phyloP scores from a whole-genome alignment of 2,888 invertebrate species.

The Euproctis similis region DNA sequence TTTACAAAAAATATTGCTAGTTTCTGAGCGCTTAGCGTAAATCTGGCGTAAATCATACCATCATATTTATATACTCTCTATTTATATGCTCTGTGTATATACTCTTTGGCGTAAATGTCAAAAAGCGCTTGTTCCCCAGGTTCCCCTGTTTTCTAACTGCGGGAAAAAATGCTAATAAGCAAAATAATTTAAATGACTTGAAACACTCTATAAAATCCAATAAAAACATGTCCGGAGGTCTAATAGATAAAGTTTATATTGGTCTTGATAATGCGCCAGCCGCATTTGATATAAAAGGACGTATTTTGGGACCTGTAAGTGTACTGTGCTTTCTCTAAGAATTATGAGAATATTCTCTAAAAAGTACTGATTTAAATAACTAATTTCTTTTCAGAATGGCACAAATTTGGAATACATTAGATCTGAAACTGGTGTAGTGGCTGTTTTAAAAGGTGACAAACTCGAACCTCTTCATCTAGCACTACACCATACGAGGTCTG shows the following conservation, averaged over 20 bases:
- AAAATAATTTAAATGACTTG: conserved; percentile 30
- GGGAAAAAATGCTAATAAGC: conserved; percentile 44
- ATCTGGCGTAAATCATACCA: too few relatives aligned
- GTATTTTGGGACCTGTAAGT: conserved; percentile 80
- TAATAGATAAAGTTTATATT: conserved; percentile 83
- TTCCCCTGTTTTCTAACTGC: too few relatives aligned
- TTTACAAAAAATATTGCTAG: too few relatives aligned
- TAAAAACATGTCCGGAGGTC: conserved; percentile 61
- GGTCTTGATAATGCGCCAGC: conserved; percentile 86
- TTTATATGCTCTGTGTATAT: too few relatives aligned
- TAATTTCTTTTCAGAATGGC: conserved; percentile 65
- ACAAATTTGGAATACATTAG: conserved; percentile 85
- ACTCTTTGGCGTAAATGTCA: conserved; percentile 11
- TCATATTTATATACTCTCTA: too few relatives aligned
- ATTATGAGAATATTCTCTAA: conserved; percentile 5
- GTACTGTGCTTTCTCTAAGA: conserved; percentile 1
- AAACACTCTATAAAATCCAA: conserved; percentile 17
- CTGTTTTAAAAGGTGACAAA: conserved; percentile 82
- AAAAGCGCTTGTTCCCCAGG: conserved; percentile 9
- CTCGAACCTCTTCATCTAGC: conserved; percentile 84
- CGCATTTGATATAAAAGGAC: conserved; percentile 83
- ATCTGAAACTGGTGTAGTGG: conserved; percentile 85
- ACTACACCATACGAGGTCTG: conserved; percentile 82
- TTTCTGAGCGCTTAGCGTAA: too few relatives aligned
- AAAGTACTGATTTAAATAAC: conserved; percentile 2